phyloP scores from a whole-genome alignment of 2,888 invertebrate genomes.

The Pollenia griseotomentosa region DNA sequence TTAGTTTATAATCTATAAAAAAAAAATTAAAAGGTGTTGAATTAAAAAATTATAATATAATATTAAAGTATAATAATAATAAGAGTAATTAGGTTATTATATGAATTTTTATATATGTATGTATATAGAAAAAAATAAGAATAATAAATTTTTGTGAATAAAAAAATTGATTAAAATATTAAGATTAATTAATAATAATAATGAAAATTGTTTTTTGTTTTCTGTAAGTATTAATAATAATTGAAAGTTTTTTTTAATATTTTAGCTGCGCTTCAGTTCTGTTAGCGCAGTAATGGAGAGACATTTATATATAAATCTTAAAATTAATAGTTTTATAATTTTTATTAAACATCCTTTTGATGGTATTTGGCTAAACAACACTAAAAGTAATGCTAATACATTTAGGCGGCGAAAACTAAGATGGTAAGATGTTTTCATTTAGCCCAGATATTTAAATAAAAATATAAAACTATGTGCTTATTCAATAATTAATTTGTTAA shows the following conservation, averaged over 20 bases:
- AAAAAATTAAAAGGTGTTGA: no score
- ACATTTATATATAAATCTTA: conserved; percentile 60
- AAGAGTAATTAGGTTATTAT: neutral
- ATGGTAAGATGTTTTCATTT: conserved; percentile 60
- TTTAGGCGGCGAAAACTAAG: conserved; percentile 59
- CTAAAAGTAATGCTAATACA: conserved; percentile 15
- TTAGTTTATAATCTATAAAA: no score
- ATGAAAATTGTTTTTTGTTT: conserved; percentile 8
- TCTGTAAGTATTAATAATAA: neutral
- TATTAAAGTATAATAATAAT: neutral
- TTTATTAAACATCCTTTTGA: conserved; percentile 54
- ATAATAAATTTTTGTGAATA: no score
- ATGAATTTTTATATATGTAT: no score
- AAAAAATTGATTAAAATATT: neutral
- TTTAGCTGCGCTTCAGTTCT: conserved; percentile 3
- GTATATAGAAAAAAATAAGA: no score
- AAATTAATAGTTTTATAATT: conserved; percentile 50
- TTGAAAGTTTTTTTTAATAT: conserved; percentile 4
- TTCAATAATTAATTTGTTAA: conserved; percentile 11
- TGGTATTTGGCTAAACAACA: conserved; percentile 56
- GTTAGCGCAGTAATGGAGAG: conserved; percentile 45
- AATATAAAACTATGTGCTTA: conserved; percentile 46
- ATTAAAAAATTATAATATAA: no score
- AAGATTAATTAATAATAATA: conserved; percentile 24
- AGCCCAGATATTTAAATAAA: conserved; percentile 56